Percentiles rank a stretch among this genome's conserved stretches.
Conservation (phyloP, 2,888 invertebrate species). For the Bruchidius siliquastri region DNA sequence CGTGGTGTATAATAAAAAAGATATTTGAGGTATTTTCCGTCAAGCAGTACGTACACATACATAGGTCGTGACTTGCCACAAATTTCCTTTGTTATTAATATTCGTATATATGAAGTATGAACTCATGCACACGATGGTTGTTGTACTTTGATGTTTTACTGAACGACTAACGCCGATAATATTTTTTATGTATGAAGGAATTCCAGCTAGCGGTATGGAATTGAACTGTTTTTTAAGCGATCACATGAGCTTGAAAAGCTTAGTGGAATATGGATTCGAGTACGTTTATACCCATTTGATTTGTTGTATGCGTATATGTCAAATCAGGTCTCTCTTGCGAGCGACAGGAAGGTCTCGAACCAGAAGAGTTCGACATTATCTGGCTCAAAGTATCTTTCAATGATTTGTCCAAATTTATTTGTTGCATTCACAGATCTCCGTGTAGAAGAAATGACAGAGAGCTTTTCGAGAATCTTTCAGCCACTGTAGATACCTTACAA, state of each 20-base stretch:
- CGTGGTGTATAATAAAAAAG: background rate
- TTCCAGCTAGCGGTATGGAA: background rate
- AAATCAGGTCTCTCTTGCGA: too few species aligned
- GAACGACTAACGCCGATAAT: background rate
- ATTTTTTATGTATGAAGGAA: background rate
- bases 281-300: too few species aligned
- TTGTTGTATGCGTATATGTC: too few species aligned
- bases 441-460: too few species aligned
- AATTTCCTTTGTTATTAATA: background rate
- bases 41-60: background rate
- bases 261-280: background rate
- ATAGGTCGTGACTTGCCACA: background rate
- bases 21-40: background rate
- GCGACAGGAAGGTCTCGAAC: too few species aligned
- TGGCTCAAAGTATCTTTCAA: too few species aligned
- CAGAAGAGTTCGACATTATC: too few species aligned
- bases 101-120: background rate
- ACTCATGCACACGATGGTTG: background rate
- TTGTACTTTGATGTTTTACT: background rate
- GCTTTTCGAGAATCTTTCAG: too few species aligned
- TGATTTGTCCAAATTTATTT: too few species aligned
- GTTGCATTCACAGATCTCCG: too few species aligned
- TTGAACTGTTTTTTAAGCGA: background rate
- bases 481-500: too few species aligned
- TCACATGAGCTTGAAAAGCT: background rate